Base-by-base conservation (phyloP, 1,140 invertebrate species). In the Brachionus rubens region DNA sequence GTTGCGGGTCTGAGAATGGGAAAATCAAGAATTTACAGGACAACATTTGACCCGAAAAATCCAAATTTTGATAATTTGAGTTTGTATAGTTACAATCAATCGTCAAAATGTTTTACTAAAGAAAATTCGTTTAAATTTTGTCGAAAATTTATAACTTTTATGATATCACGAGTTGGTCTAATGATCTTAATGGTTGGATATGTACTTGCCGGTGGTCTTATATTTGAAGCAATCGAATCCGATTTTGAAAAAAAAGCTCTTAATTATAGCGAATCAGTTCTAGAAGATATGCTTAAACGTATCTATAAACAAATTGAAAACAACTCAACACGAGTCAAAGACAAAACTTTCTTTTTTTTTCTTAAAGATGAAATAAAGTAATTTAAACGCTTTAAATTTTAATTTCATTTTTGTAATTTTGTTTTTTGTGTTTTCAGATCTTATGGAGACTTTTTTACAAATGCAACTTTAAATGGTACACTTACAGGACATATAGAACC, bases 171-270 rank as follows among this genome's bases (percentile, higher is more conserved):
- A n/a, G 48, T 77, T 33, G 76, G 59, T 26, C 21, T 77, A 28
- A 43, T 46, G 47, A 48, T 67, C n/a, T 26, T 77, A 16, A 67
- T 77, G 62, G 16, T 68, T 4, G 59, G 43, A 14, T 77, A 77
- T 56, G 47, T 77, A 10, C 28, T 67, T 9, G 30, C 48, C 41
- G 76, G 76, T n/a, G 76, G 76, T 0, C 14, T 52, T 2, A 48
- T 77, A 68, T 77, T 77, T 77, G 43, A 68, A 68, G 30, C 36
- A 21, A 48, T 77, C 16, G 76, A 77, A 26, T 36, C 48, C 6
- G 48, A 54, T 26, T 47, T 48, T 28, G 76, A 67, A 50, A 36
- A 10, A 26, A 56, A 77, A 33, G 28, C 47, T 40, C 24, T 72
- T 1, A 24, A 76, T 6, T 48, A 43, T 26, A 54, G 72, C 36